Evolutionary conservation across 2,888 invertebrate genomes (phyloP).

Genomic region (Oligia latruncula): DNA sequence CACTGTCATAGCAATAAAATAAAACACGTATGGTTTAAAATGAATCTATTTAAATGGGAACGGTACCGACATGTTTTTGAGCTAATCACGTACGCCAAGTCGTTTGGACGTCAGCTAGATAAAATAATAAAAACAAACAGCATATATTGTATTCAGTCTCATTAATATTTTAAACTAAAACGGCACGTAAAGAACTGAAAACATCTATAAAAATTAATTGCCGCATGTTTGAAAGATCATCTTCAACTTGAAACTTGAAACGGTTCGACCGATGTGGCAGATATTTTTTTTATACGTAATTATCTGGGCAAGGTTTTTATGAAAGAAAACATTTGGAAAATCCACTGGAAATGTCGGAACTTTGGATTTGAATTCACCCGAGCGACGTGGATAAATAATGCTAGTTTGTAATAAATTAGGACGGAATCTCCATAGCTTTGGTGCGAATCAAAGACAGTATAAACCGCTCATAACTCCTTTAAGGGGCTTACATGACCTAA

Average conservation of each 20-base stretch:
- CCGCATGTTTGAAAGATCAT: not conserved
- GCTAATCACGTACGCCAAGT: conserved; percentile 7
- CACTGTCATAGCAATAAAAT: not conserved
- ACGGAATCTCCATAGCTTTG: not conserved
- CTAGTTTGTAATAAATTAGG: not conserved
- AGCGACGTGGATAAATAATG: not conserved
- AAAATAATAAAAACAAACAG: conserved; percentile 38
- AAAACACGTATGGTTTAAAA: not conserved
- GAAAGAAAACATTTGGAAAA: not conserved
- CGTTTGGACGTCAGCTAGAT: conserved; percentile 10
- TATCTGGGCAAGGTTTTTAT: not conserved
- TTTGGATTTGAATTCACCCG: not conserved
- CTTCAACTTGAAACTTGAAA: not conserved
- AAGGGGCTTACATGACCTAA: not conserved
- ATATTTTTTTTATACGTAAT: not conserved
- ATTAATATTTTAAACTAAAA: conserved; percentile 1
- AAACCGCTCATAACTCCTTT: conserved; percentile 14
- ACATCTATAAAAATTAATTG: not conserved
- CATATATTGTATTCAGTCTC: conserved; percentile 4
- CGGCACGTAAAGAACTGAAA: not conserved
- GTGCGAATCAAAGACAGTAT: not conserved
- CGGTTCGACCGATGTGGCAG: not conserved
- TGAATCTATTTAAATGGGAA: not conserved
- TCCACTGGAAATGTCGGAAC: not conserved
- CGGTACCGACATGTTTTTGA: conserved; percentile 1